Conservation (phyloP, 2,797 vertebrate species). For the Pantherophis vulpinus region DNA sequence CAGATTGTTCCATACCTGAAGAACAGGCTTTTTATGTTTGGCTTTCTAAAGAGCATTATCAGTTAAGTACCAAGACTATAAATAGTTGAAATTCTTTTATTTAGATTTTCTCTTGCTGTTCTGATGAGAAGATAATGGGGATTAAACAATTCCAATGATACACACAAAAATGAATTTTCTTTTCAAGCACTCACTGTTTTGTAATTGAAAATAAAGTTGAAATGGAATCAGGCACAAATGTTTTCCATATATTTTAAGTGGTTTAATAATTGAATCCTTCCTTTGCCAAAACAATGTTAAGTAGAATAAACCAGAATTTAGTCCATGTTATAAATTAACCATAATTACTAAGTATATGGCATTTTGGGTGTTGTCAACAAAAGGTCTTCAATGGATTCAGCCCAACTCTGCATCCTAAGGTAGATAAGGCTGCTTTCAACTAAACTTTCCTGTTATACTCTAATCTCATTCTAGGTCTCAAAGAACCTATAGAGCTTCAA, state of each 20-base stretch:
- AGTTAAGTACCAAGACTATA: slow-evolving; percentile 38
- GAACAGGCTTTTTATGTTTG: slow-evolving; percentile 40
- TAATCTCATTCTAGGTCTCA: background rate
- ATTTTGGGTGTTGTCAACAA: background rate
- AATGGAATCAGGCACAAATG: slow-evolving; percentile 49
- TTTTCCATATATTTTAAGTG: slow-evolving; percentile 44
- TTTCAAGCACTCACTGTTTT: slow-evolving; percentile 41
- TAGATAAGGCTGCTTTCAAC: background rate
- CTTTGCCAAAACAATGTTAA: slow-evolving; percentile 54
- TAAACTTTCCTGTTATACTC: background rate
- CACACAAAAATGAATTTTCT: slow-evolving; percentile 48
- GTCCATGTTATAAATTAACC: slow-evolving; percentile 41
- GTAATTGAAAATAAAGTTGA: slow-evolving; percentile 42
- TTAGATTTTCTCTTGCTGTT: slow-evolving; percentile 64
- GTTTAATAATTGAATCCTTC: slow-evolving; percentile 43
- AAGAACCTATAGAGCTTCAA: background rate
- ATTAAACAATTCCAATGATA: slow-evolving; percentile 43
- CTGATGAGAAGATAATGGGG: slow-evolving; percentile 66
- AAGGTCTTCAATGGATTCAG: background rate
- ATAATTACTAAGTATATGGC: slow-evolving; percentile 26
- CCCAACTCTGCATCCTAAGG: background rate
- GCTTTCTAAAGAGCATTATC: slow-evolving; percentile 6
- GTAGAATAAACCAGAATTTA: slow-evolving; percentile 49
- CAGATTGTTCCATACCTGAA: slow-evolving; percentile 55
- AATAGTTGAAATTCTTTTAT: slow-evolving; percentile 59